A percentile compares a stretch with the other conserved stretches of the same genome.
phyloP scores from a whole-genome alignment of 30 jellyfish, hydroid and myxozoan species.

The Rhopilema esculentum region DNA sequence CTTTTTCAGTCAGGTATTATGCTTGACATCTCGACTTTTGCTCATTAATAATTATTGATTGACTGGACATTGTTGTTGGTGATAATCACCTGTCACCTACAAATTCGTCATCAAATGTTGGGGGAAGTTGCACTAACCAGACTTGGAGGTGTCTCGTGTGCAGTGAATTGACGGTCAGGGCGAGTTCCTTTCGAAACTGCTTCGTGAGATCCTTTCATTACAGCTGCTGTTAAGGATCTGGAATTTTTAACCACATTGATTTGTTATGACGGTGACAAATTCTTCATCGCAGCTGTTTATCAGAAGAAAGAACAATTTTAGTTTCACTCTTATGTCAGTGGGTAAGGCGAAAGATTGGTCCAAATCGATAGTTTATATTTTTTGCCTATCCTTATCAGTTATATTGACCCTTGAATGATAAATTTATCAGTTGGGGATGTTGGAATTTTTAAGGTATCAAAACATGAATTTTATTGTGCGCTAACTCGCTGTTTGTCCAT shows the following conservation, averaged over 20 bases:
- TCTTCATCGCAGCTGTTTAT: conserved; percentile 9
- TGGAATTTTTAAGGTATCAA: too few relatives aligned
- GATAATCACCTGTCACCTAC: conserved; percentile 42
- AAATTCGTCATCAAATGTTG: background rate
- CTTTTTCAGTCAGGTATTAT: background rate
- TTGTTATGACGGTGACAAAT: conserved; percentile 10
- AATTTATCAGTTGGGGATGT: too few relatives aligned
- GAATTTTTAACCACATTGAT: background rate
- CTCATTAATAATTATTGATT: background rate
- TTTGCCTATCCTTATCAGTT: too few relatives aligned
- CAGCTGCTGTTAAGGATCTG: background rate
- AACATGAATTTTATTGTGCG: too few relatives aligned
- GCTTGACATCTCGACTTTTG: background rate
- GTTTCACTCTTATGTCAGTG: conserved; percentile 69
- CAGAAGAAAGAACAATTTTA: conserved; percentile 47
- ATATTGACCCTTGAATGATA: too few relatives aligned
- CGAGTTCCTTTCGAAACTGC: background rate
- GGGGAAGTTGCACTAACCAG: conserved; percentile 6
- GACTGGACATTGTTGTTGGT: conserved; percentile 40
- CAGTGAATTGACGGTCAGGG: background rate
- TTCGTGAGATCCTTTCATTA: background rate
- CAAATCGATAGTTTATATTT: too few relatives aligned
- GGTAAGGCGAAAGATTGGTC: conserved; percentile 45
- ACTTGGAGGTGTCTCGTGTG: background rate
- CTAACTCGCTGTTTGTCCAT: too few relatives aligned